Conservation (phyloP, 2,888 invertebrate species). For the Diabrotica balteata region DNA sequence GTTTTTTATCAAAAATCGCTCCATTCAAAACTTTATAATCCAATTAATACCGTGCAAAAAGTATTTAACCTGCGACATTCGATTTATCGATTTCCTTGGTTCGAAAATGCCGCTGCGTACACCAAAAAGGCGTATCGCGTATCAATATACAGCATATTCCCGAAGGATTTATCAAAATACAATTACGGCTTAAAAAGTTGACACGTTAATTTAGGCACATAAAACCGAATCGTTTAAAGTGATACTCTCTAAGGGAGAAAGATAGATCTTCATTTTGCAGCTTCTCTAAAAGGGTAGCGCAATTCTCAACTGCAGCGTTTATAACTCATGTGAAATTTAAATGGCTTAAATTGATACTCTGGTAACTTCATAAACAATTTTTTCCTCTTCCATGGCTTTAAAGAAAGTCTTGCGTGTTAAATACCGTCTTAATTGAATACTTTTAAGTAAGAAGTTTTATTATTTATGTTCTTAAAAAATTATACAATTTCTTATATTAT, state of each 20-base stretch:
- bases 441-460: no score
- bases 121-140: background rate
- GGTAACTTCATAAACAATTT: no score
- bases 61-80: constrained; percentile 1
- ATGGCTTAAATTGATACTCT: no score
- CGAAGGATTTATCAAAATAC: constrained; percentile 15
- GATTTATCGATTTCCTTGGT: constrained; percentile 4
- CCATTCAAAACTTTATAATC: background rate
- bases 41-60: background rate
- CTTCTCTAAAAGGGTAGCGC: background rate
- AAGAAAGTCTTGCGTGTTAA: no score
- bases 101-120: background rate
- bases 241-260: constrained; percentile 4
- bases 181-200: constrained; percentile 16
- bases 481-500: no score
- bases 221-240: background rate
- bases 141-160: constrained; percentile 5
- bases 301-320: background rate
- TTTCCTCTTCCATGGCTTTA: no score
- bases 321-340: no score
- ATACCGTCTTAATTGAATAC: no score
- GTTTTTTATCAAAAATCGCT: no score
- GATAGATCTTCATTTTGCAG: background rate
- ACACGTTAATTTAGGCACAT: constrained; percentile 14
- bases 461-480: no score